Evolutionary conservation across 2,797 vertebrate genomes (phyloP), one percentile per base, ranked within the genome.

Genomic region (Gymnothorax reevesii): DNA sequence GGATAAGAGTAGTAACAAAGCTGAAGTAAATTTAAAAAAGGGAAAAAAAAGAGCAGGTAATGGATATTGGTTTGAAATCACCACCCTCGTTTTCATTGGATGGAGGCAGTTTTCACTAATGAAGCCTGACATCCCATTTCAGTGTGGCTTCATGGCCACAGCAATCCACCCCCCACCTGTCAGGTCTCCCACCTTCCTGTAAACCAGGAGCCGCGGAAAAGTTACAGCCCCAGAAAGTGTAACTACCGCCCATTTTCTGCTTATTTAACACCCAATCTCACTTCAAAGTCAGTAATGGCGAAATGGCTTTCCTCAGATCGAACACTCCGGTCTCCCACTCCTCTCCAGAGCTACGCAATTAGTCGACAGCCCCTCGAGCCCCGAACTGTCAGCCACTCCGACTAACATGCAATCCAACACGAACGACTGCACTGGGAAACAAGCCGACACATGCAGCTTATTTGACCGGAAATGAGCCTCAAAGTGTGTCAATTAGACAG

Each of bases 61-160:
- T 96, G 93, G 93, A 95, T 94, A 96, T 95, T 95, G 95, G 93
- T 95, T 96, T 96, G 95, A 96, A 96, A 96, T 95, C 94, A 95
- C 94, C 94, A 92, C 94, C 94, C 94, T 94, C 94, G 94, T 94
- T 91, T 93, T 95, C 92, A 90, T 91, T 92, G 94, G 92, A 95
- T 92, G 94, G 94, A 95, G 94, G 95, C 90, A 90, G 92, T 91
- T 94, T 91, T 91, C 90, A 89, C 94, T 96, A 96, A 96, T 96
- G 94, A 95, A 95, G 90, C 92, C 94, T 94, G 95, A 95, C 96
- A 96, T 94, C 87, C 94, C 90, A 94, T 95, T 96, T 93, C 94
- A 94, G 91, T 87, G 90, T 88, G 91, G 90, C 91, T 92, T 92
- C 89, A 92, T 92, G 94, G 90, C 94, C 94, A 94, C 92, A 94